Evolutionary conservation across 2,113 vertebrate genomes (phyloP), one percentile per base, ranked within the genome.

Genomic region (Mobula hypostoma): DNA sequence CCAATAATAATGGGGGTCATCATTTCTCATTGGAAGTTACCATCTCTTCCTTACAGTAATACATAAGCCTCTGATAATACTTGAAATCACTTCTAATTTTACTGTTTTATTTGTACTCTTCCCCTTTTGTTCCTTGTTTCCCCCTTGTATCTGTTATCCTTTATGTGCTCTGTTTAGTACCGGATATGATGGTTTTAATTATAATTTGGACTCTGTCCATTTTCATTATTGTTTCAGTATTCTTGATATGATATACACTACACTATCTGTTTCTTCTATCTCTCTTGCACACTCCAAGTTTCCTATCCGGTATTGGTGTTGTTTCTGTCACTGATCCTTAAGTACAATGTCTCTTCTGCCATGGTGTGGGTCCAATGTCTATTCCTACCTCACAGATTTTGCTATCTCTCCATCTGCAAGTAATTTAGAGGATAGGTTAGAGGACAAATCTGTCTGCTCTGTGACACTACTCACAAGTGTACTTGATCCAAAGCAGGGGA

Each of bases 151-250:
- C 19, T 32, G 7, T 63, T 66, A 66, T 32, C 85, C 61, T 90
- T 68, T 66, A 66, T 68, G 61, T 90, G 14, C 61, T 90, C 58
- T n/a, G 27, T 63, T 88, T n/a, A 63, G n/a, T 88, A 32, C 83
- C 29, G 56, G 85, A 12, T 66, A 61, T 58, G 66, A 56, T 90
- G 85, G 61, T 90, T 90, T 90, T n/a, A 90, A 90, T 68, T 90
- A 32, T 32, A 66, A 63, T 90, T 68, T 90, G 85, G 85, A 68
- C 61, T 66, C 29, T 90, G 58, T 90, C 58, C 85, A n/a, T 88
- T 29, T 72, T 72, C 68, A 48, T 93, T 74, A 40, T 93, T 48
- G 40, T 24, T 68, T 93, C 90, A 72, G 12, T 48, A 70, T 72
- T 74, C 40, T 70, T 21, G 17, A 72, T 17, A 9, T 74, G 36